A percentile compares a stretch with the other conserved stretches of the same genome.
Conservation (phyloP, 2,888 invertebrate species). For the Nipponacmea schrenckii region DNA sequence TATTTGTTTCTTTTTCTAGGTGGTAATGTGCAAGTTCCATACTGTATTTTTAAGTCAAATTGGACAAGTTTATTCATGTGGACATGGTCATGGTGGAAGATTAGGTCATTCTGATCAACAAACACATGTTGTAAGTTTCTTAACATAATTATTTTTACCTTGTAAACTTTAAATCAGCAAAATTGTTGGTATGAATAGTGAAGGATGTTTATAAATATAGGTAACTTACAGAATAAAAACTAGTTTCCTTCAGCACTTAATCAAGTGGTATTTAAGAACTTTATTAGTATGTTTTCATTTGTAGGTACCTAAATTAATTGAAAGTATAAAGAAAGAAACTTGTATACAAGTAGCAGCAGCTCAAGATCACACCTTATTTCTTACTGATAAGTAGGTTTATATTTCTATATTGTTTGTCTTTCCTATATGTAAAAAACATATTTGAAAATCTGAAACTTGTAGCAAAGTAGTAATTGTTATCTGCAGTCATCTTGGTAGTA, state of each 20-base stretch:
- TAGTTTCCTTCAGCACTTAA: too few species aligned
- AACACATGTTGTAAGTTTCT: conserved; percentile 55
- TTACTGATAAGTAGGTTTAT: conserved; percentile 71
- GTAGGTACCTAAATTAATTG: conserved; percentile 59
- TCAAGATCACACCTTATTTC: conserved; percentile 77
- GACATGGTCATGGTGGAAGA: conserved; percentile 82
- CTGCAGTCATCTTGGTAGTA: too few species aligned
- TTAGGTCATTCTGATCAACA: conserved; percentile 77
- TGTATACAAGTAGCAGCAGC: conserved; percentile 73
- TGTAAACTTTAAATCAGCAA: too few species aligned
- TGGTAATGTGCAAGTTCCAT: conserved; percentile 82
- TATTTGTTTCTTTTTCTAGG: conserved; percentile 68
- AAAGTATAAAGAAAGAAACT: conserved; percentile 50
- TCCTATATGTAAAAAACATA: too few species aligned
- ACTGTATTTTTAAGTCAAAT: conserved; percentile 75
- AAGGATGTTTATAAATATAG: too few species aligned
- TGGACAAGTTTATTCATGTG: conserved; percentile 79
- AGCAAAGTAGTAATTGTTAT: too few species aligned
- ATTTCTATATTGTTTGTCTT: not conserved
- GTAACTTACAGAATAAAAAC: too few species aligned
- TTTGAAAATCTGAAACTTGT: too few species aligned
- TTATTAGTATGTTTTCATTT: too few species aligned
- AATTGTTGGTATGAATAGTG: too few species aligned
- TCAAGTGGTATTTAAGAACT: too few species aligned
- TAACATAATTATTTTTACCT: not conserved